Conservation (phyloP, 92 coral and sea anemone species). For the Umimayanthus kanabou region DNA sequence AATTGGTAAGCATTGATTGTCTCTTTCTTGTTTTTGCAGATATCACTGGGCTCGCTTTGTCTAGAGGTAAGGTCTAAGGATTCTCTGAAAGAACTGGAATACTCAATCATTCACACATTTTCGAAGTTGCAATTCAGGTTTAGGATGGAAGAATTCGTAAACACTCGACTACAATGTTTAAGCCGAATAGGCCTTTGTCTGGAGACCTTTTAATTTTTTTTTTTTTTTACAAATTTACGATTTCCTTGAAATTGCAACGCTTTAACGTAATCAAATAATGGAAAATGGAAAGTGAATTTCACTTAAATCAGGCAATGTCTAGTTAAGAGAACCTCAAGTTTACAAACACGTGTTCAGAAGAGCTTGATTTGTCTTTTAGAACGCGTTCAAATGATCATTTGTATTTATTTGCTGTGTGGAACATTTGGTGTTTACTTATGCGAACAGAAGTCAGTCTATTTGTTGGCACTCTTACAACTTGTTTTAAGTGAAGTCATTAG, state of each 20-base stretch:
- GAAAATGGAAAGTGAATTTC: neutral
- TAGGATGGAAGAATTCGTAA: conserved; percentile 8
- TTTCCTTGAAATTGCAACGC: neutral
- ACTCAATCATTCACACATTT: neutral
- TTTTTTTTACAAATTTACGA: neutral
- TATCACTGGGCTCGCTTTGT: conserved; percentile 80
- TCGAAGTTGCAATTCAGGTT: neutral
- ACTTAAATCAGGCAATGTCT: conserved; percentile 42
- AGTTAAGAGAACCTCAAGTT: neutral
- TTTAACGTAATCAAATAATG: neutral
- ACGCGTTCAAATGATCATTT: conserved; percentile 9
- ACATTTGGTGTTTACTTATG: conserved; percentile 5
- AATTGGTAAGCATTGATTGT: neutral
- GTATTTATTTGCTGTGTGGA: conserved; percentile 11
- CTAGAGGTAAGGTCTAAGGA: too few relatives aligned
- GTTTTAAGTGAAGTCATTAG: conserved; percentile 49
- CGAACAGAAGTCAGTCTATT: conserved; percentile 3
- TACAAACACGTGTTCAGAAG: conserved; percentile 26
- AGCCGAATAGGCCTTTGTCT: neutral
- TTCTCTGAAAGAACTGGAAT: neutral
- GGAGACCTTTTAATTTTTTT: neutral
- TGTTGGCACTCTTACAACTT: neutral
- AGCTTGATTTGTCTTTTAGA: neutral
- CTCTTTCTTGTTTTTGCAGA: conserved; percentile 50
- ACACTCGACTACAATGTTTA: neutral